These are phyloP conservation scores for Brachyopa scutellaris DNA, from an alignment of 2,888 invertebrate species.

Conservation along the genomic window DNA sequence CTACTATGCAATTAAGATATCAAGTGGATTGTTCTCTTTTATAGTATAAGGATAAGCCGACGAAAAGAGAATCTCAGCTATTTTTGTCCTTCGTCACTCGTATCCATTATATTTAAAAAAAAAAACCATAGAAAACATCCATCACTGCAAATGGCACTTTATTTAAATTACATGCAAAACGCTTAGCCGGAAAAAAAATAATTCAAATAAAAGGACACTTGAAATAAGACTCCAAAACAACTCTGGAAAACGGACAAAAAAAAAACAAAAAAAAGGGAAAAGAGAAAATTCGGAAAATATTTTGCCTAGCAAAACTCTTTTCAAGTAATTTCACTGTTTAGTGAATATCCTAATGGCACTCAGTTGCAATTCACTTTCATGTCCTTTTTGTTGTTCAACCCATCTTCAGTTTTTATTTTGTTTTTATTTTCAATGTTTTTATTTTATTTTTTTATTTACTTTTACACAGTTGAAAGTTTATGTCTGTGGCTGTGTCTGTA, in stretches of 20 bases:
- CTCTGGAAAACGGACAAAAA: neutral
- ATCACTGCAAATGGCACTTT: conserved; percentile 28
- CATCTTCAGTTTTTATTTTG: neutral
- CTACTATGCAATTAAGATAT: neutral
- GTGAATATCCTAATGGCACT: conserved; percentile 60
- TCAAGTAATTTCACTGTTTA: conserved; percentile 42
- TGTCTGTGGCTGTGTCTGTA: neutral
- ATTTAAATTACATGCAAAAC: conserved; percentile 48
- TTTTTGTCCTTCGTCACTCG: conserved; percentile 10
- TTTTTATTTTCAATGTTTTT: neutral
- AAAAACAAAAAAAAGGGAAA: neutral
- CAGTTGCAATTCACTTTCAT: conserved; percentile 48
- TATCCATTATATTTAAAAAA: neutral
- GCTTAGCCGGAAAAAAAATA: neutral
- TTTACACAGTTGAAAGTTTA: neutral
- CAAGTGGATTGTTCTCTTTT: neutral
- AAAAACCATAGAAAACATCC: neutral
- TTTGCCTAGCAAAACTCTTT: conserved; percentile 34
- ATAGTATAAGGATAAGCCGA: neutral
- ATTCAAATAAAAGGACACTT: neutral
- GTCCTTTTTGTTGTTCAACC: conserved; percentile 49
- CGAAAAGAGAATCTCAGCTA: neutral
- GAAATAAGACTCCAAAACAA: neutral
- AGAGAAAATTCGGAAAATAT: neutral
- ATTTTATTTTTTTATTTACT: no score